A percentile compares a stretch with the other conserved stretches of the same genome.
Evolutionary conservation across 2,888 invertebrate genomes (phyloP).

Genomic region (Chrysotoxum bicinctum): DNA sequence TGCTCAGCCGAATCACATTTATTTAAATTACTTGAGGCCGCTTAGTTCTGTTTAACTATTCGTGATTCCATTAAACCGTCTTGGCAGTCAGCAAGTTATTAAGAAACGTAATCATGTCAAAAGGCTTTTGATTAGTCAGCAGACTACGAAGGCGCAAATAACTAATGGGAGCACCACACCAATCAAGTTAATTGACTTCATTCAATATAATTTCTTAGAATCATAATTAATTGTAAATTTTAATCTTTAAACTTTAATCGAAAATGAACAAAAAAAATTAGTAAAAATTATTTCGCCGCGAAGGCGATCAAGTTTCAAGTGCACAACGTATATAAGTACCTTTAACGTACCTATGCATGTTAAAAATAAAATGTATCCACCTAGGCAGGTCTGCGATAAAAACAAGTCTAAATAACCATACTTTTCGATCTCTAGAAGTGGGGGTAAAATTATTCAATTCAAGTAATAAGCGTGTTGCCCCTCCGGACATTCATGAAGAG

Average conservation of each 20-base stretch:
- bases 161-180: too few species aligned
- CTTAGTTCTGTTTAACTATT: too few species aligned
- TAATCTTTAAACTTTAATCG: constrained; percentile 6
- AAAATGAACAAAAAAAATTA: constrained; percentile 8
- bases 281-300: constrained; percentile 29
- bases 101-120: too few species aligned
- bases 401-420: neutral
- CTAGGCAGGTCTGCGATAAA: neutral
- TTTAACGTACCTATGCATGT: neutral
- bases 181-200: too few species aligned
- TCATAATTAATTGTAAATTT: neutral
- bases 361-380: neutral
- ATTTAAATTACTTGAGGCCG: too few species aligned
- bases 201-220: too few species aligned
- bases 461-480: constrained; percentile 61
- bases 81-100: too few species aligned
- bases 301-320: constrained; percentile 66
- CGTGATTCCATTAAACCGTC: too few species aligned
- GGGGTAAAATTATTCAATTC: constrained; percentile 64
- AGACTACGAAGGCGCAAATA: too few species aligned
- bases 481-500: constrained; percentile 41
- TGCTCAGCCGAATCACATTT: too few species aligned
- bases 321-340: neutral
- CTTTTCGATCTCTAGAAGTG: constrained; percentile 33
- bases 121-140: too few species aligned